phyloP scores from a whole-genome alignment of 92 coral and sea anemone genomes.

The Isaurus tuberculatus region DNA sequence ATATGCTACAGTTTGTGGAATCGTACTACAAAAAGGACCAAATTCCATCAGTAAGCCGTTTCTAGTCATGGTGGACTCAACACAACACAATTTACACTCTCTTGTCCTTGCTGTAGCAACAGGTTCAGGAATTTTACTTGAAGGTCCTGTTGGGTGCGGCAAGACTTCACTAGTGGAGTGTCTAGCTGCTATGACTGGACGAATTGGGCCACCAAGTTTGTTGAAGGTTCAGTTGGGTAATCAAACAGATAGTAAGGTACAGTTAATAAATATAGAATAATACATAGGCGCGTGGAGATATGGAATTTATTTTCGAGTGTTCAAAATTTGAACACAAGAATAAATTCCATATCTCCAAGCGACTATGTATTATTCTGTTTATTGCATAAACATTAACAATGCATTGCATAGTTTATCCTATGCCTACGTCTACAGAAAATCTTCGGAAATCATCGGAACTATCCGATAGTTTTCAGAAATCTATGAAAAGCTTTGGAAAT shows the following conservation, averaged over 20 bases:
- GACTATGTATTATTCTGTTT: too few species aligned
- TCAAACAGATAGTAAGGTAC: constrained; percentile 97
- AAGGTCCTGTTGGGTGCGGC: constrained; percentile 93
- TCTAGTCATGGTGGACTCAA: constrained; percentile 89
- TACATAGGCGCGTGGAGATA: too few species aligned
- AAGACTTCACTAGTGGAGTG: constrained; percentile 90
- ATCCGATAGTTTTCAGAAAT: too few species aligned
- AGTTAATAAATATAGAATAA: too few species aligned
- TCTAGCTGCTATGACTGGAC: constrained; percentile 78
- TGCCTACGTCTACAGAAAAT: too few species aligned
- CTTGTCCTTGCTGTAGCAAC: constrained; percentile 86
- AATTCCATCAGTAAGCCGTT: constrained; percentile 21
- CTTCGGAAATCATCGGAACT: too few species aligned
- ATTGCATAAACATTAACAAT: too few species aligned
- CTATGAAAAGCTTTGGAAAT: too few species aligned
- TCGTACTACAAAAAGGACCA: constrained; percentile 73
- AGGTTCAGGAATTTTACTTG: constrained; percentile 82
- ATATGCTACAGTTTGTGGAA: constrained; percentile 70
- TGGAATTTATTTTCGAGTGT: too few species aligned
- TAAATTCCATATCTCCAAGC: too few species aligned
- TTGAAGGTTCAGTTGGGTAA: constrained; percentile 96
- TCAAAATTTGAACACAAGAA: too few species aligned
- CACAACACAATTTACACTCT: constrained; percentile 76
- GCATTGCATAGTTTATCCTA: too few species aligned
- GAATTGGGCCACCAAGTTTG: constrained; percentile 71